Conservation (phyloP, 2,888 invertebrate species). For the Andrena flavipes region DNA sequence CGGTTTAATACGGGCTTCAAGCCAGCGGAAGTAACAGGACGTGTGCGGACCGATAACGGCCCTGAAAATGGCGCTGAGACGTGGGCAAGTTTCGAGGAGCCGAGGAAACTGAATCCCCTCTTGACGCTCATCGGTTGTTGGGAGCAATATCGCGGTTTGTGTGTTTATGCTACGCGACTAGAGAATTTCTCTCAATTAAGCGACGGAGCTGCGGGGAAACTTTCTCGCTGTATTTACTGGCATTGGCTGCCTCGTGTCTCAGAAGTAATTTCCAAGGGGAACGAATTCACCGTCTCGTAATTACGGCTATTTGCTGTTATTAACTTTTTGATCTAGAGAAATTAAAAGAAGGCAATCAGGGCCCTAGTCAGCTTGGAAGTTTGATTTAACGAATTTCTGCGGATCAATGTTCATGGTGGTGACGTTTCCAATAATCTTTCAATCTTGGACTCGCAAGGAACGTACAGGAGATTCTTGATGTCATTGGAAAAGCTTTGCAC, state of each 20-base stretch:
- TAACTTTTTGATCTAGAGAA: background rate
- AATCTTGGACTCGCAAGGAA: background rate
- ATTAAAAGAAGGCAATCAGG: background rate
- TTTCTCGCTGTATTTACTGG: background rate
- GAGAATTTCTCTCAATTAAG: slow-evolving; percentile 6
- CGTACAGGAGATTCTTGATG: too few relatives aligned
- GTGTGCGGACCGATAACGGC: slow-evolving; percentile 10
- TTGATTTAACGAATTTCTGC: background rate
- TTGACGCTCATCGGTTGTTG: background rate
- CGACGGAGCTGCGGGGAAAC: background rate
- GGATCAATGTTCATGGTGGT: background rate
- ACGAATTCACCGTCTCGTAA: background rate
- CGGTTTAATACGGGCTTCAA: slow-evolving; percentile 9
- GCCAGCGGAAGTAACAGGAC: slow-evolving; percentile 15
- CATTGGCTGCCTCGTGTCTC: background rate
- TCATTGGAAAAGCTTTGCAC: too few relatives aligned
- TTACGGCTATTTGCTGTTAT: too few relatives aligned
- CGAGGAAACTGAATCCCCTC: background rate
- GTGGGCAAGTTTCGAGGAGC: slow-evolving; percentile 20
- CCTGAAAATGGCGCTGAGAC: slow-evolving; percentile 9
- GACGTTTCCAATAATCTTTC: slow-evolving; percentile 15
- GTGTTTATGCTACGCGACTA: slow-evolving; percentile 1
- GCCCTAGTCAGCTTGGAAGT: background rate
- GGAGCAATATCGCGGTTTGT: slow-evolving; percentile 1
- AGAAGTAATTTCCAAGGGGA: background rate